Evolutionary conservation across 2,888 invertebrate genomes (phyloP), one percentile per base, ranked within the genome.

Genomic region (Fissipunctia ypsillon): DNA sequence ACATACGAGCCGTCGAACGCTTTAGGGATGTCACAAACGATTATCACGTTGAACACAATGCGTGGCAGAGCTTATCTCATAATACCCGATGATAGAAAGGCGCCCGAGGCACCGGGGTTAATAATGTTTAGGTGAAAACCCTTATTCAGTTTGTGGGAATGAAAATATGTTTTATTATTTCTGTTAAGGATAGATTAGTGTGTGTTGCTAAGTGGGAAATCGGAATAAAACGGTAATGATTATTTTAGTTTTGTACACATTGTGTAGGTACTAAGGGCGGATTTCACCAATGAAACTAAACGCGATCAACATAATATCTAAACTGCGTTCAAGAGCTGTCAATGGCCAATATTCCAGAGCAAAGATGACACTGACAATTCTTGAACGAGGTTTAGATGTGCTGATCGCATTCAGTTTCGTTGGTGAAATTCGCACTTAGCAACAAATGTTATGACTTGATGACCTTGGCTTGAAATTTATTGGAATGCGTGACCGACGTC

Each of bases 21-120:
- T 65, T 67, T 72, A 79, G 75, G 83, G 83, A 74, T 83, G 85
- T 85, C 87, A 81, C 73, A 76, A 78, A 78, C 83, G 88, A 90
- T 89, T 87, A 90, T 85, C 87, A 76, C 87, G 84, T 79, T 80
- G 76, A 84, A 85, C 84, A 72, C 73, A 86, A 84, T 82, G 82
- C 79, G 81, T 83, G 80, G 84, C 79, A 78, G 77, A 78, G 81
- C 84, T 90, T 88, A 91, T 90, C 90, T 90, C 87, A 78, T 91
- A 91, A 91, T 90, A 76, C 90, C 79, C 78, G 87, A 85, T 91
- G 89, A 90, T 90, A 86, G 89, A 89, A 87, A 81, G 84, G 84
- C 85, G 83, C 83, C 73, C 61, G 61, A 76, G 72, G 72, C 77
- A 76, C 76, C 69, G 61, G 67, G 79, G 76, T 81, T 84, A 87